Percentiles rank a stretch among this genome's conserved stretches.
Evolutionary conservation across 2,888 invertebrate species (phyloP).

Genomic region (Gastracanthus pulcherrimus): DNA sequence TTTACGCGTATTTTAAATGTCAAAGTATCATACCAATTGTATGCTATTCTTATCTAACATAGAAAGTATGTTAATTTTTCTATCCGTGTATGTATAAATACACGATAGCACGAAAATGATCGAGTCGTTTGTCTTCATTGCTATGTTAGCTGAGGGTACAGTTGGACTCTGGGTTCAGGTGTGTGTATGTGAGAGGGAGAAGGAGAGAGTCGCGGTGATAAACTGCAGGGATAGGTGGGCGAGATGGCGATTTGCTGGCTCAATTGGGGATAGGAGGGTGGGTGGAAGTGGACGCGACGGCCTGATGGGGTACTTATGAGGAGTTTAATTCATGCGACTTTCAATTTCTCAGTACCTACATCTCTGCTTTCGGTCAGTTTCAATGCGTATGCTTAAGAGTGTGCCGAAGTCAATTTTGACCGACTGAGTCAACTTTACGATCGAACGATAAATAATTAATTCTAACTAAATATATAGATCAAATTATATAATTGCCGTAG

Average conservation of each 20-base stretch:
- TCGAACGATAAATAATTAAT: too few relatives aligned
- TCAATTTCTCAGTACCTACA: too few relatives aligned
- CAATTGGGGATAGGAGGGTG: not conserved
- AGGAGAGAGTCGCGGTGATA: not conserved
- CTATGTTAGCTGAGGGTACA: not conserved
- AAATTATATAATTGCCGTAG: too few relatives aligned
- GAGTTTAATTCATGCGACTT: not conserved
- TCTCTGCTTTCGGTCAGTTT: too few relatives aligned
- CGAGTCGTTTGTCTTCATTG: conserved; percentile 35
- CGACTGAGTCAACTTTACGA: too few relatives aligned
- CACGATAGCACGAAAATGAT: not conserved
- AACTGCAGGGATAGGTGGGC: not conserved
- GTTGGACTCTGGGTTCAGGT: not conserved
- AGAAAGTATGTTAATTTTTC: too few relatives aligned
- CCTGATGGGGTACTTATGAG: not conserved
- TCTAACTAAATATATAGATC: too few relatives aligned
- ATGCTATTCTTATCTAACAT: too few relatives aligned
- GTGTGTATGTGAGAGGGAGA: not conserved
- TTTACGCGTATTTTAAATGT: too few relatives aligned
- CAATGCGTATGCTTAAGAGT: too few relatives aligned
- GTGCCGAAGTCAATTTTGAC: too few relatives aligned
- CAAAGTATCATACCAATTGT: too few relatives aligned
- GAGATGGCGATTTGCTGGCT: conserved; percentile 5
- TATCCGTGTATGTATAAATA: not conserved
- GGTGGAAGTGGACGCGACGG: not conserved